These are phyloP conservation scores for Steromphala cineraria DNA, from an alignment of 2,888 invertebrate genomes.

Conservation along the genomic window DNA sequence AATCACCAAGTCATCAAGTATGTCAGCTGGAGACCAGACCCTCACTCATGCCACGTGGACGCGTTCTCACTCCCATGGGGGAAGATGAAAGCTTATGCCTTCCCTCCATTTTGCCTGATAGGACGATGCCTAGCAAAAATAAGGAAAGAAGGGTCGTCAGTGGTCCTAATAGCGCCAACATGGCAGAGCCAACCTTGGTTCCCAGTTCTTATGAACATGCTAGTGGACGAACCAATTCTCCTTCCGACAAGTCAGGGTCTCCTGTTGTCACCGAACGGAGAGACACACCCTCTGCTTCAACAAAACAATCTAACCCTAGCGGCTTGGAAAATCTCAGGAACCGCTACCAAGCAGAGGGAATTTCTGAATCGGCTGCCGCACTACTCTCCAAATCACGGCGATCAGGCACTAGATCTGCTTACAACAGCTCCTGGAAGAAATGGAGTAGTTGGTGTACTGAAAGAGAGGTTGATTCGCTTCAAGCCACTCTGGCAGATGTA, in stretches of 20 bases:
- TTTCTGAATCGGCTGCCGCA: conserved; percentile 24
- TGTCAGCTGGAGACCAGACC: no score
- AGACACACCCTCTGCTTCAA: no score
- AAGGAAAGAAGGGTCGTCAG: conserved; percentile 9
- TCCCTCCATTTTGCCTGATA: conserved; percentile 20
- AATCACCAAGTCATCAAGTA: conserved; percentile 18
- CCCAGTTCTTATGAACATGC: conserved; percentile 12
- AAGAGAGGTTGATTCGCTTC: conserved; percentile 23
- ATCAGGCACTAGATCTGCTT: conserved; percentile 22
- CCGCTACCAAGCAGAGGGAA: not conserved
- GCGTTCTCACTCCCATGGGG: conserved; percentile 17
- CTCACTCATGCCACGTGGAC: not conserved
- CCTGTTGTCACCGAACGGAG: not conserved
- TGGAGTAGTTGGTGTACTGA: conserved; percentile 27
- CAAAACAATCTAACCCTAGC: no score
- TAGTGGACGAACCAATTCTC: conserved; percentile 9
- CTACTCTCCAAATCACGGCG: conserved; percentile 8
- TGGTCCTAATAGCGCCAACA: conserved; percentile 18
- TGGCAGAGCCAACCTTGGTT: conserved; percentile 28
- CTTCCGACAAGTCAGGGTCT: conserved; percentile 14
- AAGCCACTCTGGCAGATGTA: no score
- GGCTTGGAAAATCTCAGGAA: no score
- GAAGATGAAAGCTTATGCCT: conserved; percentile 2
- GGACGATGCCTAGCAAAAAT: no score
- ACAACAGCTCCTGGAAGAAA: conserved; percentile 24